These are phyloP conservation scores for Adelges cooleyi DNA, from an alignment of 1,140 invertebrate species.

Conservation along the genomic window DNA sequence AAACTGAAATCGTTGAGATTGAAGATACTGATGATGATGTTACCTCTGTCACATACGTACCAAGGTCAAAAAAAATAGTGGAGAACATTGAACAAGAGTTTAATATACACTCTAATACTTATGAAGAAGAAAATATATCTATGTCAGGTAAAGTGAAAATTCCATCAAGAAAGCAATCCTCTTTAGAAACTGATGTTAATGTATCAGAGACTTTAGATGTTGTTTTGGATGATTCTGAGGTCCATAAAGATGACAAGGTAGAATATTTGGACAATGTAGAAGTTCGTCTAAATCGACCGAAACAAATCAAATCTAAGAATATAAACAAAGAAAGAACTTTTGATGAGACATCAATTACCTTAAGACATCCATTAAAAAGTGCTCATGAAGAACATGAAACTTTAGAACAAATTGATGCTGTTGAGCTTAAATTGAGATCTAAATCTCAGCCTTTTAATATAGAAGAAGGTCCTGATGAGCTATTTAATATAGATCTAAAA, in stretches of 20 bases:
- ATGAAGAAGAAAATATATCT: constrained; percentile 73
- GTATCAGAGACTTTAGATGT: constrained; percentile 57
- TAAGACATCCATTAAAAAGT: constrained; percentile 26
- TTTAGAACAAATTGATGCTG: constrained; percentile 7
- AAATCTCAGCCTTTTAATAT: constrained; percentile 28
- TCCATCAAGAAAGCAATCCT: constrained; percentile 49
- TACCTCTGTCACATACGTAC: constrained; percentile 31
- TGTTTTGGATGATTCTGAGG: constrained; percentile 39
- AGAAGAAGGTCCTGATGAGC: constrained; percentile 35
- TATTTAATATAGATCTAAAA: constrained; percentile 33
- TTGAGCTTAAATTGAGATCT: constrained; percentile 26
- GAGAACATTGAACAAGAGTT: constrained; percentile 78
- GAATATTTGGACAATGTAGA: neutral
- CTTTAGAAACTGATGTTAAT: constrained; percentile 34
- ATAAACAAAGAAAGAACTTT: constrained; percentile 22
- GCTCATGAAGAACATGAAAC: neutral
- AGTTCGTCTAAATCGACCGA: constrained; percentile 1
- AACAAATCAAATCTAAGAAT: neutral
- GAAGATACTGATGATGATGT: neutral
- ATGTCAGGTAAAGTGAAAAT: constrained; percentile 68
- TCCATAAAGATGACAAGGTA: no score
- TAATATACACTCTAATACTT: constrained; percentile 66
- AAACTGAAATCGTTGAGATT: constrained; percentile 2
- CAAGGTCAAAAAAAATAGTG: constrained; percentile 48
- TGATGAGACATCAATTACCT: constrained; percentile 30